Percentiles rank a stretch among this genome's conserved stretches.
Conservation (phyloP, 2,888 invertebrate species). For the Beris morrisii region DNA sequence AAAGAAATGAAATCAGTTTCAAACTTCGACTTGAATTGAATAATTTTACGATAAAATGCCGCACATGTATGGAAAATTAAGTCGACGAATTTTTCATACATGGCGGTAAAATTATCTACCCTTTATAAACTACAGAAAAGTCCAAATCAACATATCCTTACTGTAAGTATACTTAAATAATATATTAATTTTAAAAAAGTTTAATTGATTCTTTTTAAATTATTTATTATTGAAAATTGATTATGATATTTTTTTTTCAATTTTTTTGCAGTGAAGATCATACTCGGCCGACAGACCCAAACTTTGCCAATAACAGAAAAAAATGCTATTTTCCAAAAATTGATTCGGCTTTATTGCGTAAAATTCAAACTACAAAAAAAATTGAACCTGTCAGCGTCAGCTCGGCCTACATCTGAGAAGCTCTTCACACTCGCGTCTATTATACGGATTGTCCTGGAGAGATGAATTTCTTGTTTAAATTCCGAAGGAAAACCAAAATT, state of each 20-base stretch:
- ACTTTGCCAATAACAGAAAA: slow-evolving; percentile 11
- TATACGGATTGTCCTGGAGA: background rate
- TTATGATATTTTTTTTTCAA: background rate
- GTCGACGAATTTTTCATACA: slow-evolving; percentile 21
- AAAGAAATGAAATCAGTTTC: background rate
- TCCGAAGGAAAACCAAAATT: slow-evolving; percentile 14
- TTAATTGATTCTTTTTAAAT: background rate
- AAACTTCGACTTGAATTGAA: slow-evolving; percentile 18
- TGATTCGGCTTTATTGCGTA: slow-evolving; percentile 3
- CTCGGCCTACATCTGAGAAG: slow-evolving; percentile 15
- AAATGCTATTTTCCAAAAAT: slow-evolving; percentile 12
- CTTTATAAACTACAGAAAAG: slow-evolving; percentile 21
- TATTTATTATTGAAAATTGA: no score
- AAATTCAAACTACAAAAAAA: background rate
- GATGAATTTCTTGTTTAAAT: slow-evolving; percentile 15
- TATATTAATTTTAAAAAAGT: background rate
- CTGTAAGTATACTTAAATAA: slow-evolving; percentile 3
- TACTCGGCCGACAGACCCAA: slow-evolving; percentile 11
- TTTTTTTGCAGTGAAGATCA: slow-evolving; percentile 11
- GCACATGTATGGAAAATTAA: slow-evolving; percentile 12
- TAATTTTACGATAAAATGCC: slow-evolving; percentile 3
- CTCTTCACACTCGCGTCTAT: background rate
- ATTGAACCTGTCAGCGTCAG: slow-evolving; percentile 17
- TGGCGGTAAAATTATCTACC: slow-evolving; percentile 14
- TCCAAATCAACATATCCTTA: slow-evolving; percentile 18